phyloP scores from a whole-genome alignment of 2,797 vertebrate species.

The Danio albolineatus region DNA sequence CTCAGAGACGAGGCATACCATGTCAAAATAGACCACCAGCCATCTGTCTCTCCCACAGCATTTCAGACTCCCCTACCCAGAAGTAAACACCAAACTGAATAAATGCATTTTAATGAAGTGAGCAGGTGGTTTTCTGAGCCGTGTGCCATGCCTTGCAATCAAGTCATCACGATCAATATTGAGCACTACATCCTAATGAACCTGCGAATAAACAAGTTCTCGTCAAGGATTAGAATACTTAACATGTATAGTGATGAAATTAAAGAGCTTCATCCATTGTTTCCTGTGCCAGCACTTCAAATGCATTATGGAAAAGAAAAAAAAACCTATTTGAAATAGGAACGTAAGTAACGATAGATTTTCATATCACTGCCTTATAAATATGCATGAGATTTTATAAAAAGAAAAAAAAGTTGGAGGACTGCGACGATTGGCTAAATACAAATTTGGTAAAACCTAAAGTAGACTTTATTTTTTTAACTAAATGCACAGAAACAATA shows the following conservation, averaged over 20 bases:
- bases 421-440: no score
- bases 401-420: no score
- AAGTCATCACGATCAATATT: slow-evolving; percentile 42
- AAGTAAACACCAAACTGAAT: slow-evolving; percentile 45
- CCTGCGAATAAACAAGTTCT: slow-evolving; percentile 24
- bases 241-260: neutral
- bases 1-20: slow-evolving; percentile 4
- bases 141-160: slow-evolving; percentile 14
- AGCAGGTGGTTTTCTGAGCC: slow-evolving; percentile 39
- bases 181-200: slow-evolving; percentile 27
- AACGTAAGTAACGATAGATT: no score
- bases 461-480: no score
- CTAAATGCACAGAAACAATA: no score
- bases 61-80: slow-evolving; percentile 18
- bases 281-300: neutral
- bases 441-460: no score
- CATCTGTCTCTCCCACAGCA: slow-evolving; percentile 36
- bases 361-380: no score
- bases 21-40: slow-evolving; percentile 15
- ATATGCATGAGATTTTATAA: no score
- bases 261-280: neutral
- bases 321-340: no score
- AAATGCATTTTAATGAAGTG: slow-evolving; percentile 51
- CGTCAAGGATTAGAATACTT: slow-evolving; percentile 16
- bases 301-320: no score